Percentiles rank a stretch among this genome's conserved stretches.
Evolutionary conservation across 2,113 vertebrate genomes (phyloP).

Genomic region (Sylvia atricapilla): DNA sequence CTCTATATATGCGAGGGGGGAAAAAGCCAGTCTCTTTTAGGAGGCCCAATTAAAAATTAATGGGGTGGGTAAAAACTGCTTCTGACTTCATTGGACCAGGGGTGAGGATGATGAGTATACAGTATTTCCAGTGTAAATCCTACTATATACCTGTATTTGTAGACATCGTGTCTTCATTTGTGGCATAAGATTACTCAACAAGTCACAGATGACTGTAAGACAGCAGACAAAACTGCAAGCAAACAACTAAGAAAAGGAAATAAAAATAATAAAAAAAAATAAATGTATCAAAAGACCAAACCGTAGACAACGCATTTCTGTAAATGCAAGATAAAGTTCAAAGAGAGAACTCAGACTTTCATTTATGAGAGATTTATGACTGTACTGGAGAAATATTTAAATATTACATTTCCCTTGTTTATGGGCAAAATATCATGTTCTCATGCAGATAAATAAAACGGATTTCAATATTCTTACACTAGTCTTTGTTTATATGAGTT

Average conservation of each 20-base stretch:
- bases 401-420: constrained; percentile 35
- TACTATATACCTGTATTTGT: neutral
- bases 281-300: neutral
- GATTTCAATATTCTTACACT: constrained; percentile 18
- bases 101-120: neutral
- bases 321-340: constrained; percentile 45
- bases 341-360: constrained; percentile 10
- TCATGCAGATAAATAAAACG: constrained; percentile 44
- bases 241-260: neutral
- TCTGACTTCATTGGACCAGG: neutral
- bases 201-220: neutral
- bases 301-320: neutral
- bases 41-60: neutral
- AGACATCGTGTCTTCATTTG: neutral
- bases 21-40: neutral
- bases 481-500: constrained; percentile 40
- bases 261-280: neutral
- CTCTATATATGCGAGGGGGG: fast-evolving
- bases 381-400: constrained; percentile 39
- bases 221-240: neutral
- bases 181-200: neutral
- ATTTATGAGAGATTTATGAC: constrained; percentile 33
- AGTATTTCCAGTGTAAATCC: neutral
- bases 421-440: neutral
- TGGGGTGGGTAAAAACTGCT: neutral